phyloP scores from a whole-genome alignment of 2,113 vertebrate species.

The Carassius gibelio region DNA sequence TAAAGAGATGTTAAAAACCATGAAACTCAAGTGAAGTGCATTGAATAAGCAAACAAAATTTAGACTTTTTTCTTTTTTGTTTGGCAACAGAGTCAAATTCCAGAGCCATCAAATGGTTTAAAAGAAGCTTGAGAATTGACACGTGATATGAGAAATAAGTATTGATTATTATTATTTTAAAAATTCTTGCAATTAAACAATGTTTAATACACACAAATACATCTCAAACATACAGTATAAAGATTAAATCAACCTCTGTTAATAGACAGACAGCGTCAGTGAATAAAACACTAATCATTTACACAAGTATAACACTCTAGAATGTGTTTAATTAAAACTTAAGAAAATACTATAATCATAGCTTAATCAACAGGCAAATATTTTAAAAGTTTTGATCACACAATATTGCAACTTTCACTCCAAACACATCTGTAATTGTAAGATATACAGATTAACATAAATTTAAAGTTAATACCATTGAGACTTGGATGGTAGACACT shows the following conservation, averaged over 20 bases:
- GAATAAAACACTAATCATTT: not conserved
- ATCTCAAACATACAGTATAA: not conserved
- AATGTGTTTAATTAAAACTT: slow-evolving; percentile 9
- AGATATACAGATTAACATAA: slow-evolving; percentile 7
- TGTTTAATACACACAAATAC: slow-evolving; percentile 14
- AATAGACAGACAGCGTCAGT: not conserved
- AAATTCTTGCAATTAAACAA: not conserved
- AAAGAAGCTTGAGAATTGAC: not conserved
- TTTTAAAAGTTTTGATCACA: slow-evolving; percentile 5
- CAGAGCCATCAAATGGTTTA: not conserved
- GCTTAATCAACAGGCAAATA: not conserved
- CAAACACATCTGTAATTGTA: slow-evolving; percentile 11
- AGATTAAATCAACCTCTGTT: not conserved
- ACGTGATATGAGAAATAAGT: slow-evolving; percentile 35
- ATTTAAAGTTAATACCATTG: not conserved
- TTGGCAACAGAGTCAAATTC: not conserved
- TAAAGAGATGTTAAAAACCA: not conserved
- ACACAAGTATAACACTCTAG: not conserved
- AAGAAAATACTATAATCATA: slow-evolving; percentile 5
- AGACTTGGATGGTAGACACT: slow-evolving; percentile 1
- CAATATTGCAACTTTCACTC: not conserved
- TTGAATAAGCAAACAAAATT: not conserved
- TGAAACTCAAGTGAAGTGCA: not conserved
- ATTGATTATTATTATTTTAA: slow-evolving; percentile 7
- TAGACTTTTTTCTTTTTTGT: not conserved